A percentile compares a stretch with the other conserved stretches of the same genome.
These are phyloP conservation scores for Paedocypris micromegethes DNA, from an alignment of 2,797 vertebrate species.

Conservation along the genomic window DNA sequence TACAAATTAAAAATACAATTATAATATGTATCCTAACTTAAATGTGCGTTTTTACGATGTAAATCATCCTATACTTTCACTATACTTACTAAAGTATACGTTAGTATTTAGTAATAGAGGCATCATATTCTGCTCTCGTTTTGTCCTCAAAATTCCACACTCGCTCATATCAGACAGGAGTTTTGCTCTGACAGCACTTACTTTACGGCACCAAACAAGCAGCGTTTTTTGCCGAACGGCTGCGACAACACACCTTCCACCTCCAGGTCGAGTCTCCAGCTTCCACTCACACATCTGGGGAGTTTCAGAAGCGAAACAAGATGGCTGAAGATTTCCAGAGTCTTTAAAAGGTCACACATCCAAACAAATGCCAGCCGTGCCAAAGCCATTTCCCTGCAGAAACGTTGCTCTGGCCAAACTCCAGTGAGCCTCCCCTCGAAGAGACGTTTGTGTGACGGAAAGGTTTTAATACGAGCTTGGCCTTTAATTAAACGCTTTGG, in stretches of 20 bases:
- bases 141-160: neutral
- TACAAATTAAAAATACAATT: no score
- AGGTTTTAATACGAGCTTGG: conserved; percentile 63
- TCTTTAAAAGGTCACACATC: conserved; percentile 78
- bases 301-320: conserved; percentile 55
- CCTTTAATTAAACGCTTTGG: conserved; percentile 71
- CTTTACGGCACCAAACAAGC: conserved; percentile 8
- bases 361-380: conserved; percentile 78
- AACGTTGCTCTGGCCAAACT: conserved; percentile 58
- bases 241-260: conserved; percentile 13
- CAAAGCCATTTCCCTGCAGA: conserved; percentile 61
- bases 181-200: conserved; percentile 2
- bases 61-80: no score
- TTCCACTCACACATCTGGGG: conserved; percentile 40
- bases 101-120: no score
- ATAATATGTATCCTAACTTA: no score
- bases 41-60: no score
- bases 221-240: conserved; percentile 10
- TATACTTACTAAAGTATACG: no score
- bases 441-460: conserved; percentile 19
- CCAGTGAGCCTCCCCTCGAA: conserved; percentile 15
- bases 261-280: conserved; percentile 27
- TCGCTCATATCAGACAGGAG: neutral
- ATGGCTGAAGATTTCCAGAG: conserved; percentile 68
- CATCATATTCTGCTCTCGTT: neutral